Evolutionary conservation across 1,140 invertebrate genomes (phyloP).

Genomic region (Drosophila repleta): DNA sequence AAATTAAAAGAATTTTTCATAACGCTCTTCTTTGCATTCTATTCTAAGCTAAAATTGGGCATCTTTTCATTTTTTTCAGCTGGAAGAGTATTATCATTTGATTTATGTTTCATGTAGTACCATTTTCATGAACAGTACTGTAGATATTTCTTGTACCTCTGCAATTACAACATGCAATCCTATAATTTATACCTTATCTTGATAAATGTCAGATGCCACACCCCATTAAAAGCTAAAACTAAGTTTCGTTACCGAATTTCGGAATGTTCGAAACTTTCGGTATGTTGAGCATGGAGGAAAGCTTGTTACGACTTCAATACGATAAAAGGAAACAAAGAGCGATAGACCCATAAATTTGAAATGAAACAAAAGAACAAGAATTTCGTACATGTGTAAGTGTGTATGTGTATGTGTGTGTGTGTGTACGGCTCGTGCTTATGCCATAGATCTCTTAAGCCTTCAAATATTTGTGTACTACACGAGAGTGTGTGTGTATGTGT

Average conservation of each 20-base stretch:
- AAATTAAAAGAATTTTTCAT: too few relatives aligned
- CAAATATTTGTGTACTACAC: constrained; percentile 22
- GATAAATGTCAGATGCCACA: constrained; percentile 15
- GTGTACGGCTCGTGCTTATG: constrained; percentile 17
- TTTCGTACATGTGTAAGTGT: constrained; percentile 18
- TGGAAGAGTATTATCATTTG: too few relatives aligned
- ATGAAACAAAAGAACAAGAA: constrained; percentile 41
- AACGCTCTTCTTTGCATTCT: too few relatives aligned
- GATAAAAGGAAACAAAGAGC: constrained; percentile 39
- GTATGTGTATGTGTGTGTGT: constrained; percentile 3
- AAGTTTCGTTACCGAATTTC: constrained; percentile 13
- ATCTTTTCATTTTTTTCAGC: too few relatives aligned
- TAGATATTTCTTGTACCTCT: neutral
- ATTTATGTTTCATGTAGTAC: too few relatives aligned
- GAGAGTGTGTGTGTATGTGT: neutral
- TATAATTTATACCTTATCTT: constrained; percentile 26
- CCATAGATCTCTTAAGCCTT: constrained; percentile 39
- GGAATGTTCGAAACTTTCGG: constrained; percentile 15
- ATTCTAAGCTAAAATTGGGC: too few relatives aligned
- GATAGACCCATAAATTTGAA: constrained; percentile 42
- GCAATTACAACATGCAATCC: neutral
- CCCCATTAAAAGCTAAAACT: constrained; percentile 18
- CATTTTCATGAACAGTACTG: too few relatives aligned
- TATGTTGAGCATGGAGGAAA: constrained; percentile 15
- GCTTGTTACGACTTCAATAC: constrained; percentile 38